Conservation (phyloP, 2,797 vertebrate genomes). For the Eospalax fontanierii region DNA sequence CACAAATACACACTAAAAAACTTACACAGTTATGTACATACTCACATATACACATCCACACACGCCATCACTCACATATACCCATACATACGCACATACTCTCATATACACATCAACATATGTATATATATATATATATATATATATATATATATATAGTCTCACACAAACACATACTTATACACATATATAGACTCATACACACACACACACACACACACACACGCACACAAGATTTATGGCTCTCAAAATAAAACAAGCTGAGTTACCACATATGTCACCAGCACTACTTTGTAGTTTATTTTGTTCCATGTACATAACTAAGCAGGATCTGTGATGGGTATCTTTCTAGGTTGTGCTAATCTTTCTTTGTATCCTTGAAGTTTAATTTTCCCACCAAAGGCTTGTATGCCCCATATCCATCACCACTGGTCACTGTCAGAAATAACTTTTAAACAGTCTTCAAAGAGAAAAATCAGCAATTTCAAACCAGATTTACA, state of each 20-base stretch:
- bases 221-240: background rate
- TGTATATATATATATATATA: no score
- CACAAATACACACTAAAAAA: no score
- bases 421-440: constrained; percentile 15
- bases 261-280: background rate
- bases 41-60: no score
- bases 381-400: constrained; percentile 67
- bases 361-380: constrained; percentile 2
- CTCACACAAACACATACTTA: no score
- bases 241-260: constrained; percentile 25
- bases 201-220: no score
- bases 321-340: background rate
- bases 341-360: background rate
- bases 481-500: constrained; percentile 45
- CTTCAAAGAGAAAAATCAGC: constrained; percentile 33
- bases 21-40: no score
- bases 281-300: background rate
- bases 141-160: no score
- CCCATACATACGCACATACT: no score
- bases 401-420: background rate
- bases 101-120: no score
- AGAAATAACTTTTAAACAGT: constrained; percentile 32
- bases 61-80: no score
- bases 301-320: background rate
- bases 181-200: no score